Percentiles rank a stretch among this genome's conserved stretches.
These are phyloP conservation scores for Campoplex capitator DNA, from an alignment of 2,888 invertebrate species.

Conservation along the genomic window DNA sequence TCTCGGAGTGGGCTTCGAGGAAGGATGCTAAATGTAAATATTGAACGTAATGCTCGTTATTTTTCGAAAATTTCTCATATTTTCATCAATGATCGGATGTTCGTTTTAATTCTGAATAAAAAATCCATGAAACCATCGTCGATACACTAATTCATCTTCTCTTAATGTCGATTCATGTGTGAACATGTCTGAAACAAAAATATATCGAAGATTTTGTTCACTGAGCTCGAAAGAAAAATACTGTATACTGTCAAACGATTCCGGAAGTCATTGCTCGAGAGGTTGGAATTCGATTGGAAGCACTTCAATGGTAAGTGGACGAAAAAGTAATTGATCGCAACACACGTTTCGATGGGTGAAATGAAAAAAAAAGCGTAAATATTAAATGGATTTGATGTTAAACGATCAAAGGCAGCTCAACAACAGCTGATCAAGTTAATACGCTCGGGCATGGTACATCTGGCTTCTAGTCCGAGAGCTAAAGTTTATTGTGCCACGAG, in stretches of 20 bases:
- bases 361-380: neutral
- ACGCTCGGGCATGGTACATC: conserved; percentile 59
- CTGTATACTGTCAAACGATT: neutral
- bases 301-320: conserved; percentile 54
- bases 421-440: conserved; percentile 61
- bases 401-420: conserved; percentile 24
- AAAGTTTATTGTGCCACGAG: conserved; percentile 65
- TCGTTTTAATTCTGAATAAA: no score
- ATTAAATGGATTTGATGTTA: conserved; percentile 17
- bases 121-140: no score
- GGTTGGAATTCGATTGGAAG: conserved; percentile 28
- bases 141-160: no score
- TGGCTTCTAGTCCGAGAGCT: conserved; percentile 57
- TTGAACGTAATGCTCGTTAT: neutral
- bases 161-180: neutral
- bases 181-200: conserved; percentile 18
- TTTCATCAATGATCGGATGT: no score
- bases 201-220: neutral
- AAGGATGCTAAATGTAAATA: neutral
- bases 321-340: neutral
- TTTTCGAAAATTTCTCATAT: neutral
- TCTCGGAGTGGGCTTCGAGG: no score
- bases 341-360: neutral
- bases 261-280: neutral
- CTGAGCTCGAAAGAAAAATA: neutral